A percentile compares a stretch with the other conserved stretches of the same genome.
phyloP scores from a whole-genome alignment of 2,888 invertebrate species.

The Drosophila testacea region DNA sequence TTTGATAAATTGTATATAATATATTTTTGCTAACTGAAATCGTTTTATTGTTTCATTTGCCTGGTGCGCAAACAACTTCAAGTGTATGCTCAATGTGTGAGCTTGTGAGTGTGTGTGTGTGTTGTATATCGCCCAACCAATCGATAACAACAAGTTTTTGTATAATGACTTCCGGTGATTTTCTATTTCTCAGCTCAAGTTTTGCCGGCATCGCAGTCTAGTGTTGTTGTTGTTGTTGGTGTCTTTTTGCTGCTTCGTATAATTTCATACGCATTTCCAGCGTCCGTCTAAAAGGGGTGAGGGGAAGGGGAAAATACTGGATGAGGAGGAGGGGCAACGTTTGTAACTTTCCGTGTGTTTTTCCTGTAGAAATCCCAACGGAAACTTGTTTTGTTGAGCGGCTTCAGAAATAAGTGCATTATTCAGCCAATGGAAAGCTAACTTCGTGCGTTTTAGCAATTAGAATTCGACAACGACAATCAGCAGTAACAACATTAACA shows the following conservation, averaged over 20 bases:
- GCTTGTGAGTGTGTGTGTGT: slow-evolving; percentile 25
- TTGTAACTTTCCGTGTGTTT: slow-evolving; percentile 45
- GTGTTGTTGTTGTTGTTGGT: slow-evolving; percentile 31
- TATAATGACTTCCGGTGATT: slow-evolving; percentile 82
- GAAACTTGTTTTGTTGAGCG: slow-evolving; percentile 67
- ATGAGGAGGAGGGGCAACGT: slow-evolving; percentile 4
- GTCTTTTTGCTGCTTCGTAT: slow-evolving; percentile 67
- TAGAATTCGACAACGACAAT: slow-evolving; percentile 55
- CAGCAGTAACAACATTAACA: slow-evolving; percentile 14
- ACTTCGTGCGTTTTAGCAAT: slow-evolving; percentile 53
- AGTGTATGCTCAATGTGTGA: slow-evolving; percentile 13
- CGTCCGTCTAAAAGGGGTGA: slow-evolving; percentile 42
- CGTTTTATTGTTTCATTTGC: slow-evolving; percentile 24
- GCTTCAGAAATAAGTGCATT: slow-evolving; percentile 64
- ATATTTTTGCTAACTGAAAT: not conserved
- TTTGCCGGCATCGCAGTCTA: slow-evolving; percentile 67
- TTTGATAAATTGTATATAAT: not conserved
- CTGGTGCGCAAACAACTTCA: slow-evolving; percentile 30
- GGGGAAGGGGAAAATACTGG: not conserved
- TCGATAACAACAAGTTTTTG: slow-evolving; percentile 80
- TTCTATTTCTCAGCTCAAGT: slow-evolving; percentile 79
- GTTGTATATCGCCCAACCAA: slow-evolving; percentile 74
- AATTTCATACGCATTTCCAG: slow-evolving; percentile 79
- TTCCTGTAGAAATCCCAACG: slow-evolving; percentile 64
- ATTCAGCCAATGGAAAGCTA: slow-evolving; percentile 47